Evolutionary conservation across 2,888 invertebrate species (phyloP), one percentile per base, ranked within the genome.

Genomic region (Adineta ricciae): DNA sequence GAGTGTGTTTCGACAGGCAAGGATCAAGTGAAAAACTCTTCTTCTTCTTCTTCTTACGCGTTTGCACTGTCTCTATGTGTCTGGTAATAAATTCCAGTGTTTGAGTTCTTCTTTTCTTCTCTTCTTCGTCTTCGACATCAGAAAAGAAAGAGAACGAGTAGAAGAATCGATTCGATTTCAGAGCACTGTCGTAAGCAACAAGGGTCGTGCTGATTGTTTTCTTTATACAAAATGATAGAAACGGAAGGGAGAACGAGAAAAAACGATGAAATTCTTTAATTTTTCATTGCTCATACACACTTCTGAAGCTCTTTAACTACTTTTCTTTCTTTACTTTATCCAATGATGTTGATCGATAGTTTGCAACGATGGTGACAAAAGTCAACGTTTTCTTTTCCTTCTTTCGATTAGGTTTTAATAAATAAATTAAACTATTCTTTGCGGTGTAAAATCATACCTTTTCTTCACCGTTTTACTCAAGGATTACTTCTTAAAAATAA

Each of bases 341-440:
- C 64, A 64, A 32, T 64, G 19, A 16, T 64, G 4, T 64, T 64
- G 64, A 64, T 64, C 64, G 64, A 64, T 64, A 36, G 32, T 19
- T 32, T 64, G 64, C 27, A 64, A 64, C 64, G 64, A 64, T 64
- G 64, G 64, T 64, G 64, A 64, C 32, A 64, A 64, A 64, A 64
- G 64, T 64, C 64, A 64, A 64, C 16, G 16, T 64, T 32, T 56
- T n/a, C 27, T 8, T 56, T 36, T 32, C 32, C 32, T 16, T 32
- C 7, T 32, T 7, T 24, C 2, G 14, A 4, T 64, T 32, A 64
- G 46, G 11, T 64, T 64, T 64, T 64, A 32, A 64, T 64, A 32
- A 14, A 64, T 64, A 64, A 64, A 64, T 64, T 32, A 5, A 64
- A 32, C 19, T 64, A 16, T 0, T 16, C 11, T 16, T 64, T 56